phyloP scores from a whole-genome alignment of 2,888 invertebrate species.

The Thysanoteuthis rhombus region DNA sequence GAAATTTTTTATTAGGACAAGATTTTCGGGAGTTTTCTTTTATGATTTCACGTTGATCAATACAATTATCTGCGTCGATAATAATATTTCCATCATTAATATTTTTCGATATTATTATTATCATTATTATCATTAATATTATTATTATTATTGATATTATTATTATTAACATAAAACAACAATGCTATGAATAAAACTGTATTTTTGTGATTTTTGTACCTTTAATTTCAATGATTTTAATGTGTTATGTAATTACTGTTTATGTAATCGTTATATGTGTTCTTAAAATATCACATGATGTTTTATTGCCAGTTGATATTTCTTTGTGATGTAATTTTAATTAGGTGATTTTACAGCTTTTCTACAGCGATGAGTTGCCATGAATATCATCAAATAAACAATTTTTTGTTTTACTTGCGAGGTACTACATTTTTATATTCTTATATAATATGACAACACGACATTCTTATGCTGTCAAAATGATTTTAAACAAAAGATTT shows the following conservation, averaged over 20 bases:
- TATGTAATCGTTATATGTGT: neutral
- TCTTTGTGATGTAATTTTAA: neutral
- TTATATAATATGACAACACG: too few relatives aligned
- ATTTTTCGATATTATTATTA: neutral
- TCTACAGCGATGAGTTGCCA: neutral
- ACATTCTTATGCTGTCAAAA: too few relatives aligned
- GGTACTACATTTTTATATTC: neutral
- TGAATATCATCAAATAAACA: neutral
- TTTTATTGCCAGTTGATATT: neutral
- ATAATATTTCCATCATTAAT: neutral
- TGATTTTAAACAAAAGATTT: too few relatives aligned
- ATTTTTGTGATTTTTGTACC: neutral
- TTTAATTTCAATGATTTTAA: neutral
- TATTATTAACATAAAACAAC: neutral
- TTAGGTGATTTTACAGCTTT: neutral
- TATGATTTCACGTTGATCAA: conserved; percentile 12
- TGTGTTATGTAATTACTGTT: neutral
- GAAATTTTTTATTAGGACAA: neutral
- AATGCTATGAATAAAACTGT: neutral
- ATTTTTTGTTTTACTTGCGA: neutral
- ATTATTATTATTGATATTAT: neutral
- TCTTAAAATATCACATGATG: neutral
- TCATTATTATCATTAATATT: neutral
- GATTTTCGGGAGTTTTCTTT: conserved; percentile 12
- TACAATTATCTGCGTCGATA: neutral